Percentiles rank a stretch among this genome's conserved stretches.
These are phyloP conservation scores for Progne subis DNA, from an alignment of 2,113 vertebrate species.

Conservation along the genomic window DNA sequence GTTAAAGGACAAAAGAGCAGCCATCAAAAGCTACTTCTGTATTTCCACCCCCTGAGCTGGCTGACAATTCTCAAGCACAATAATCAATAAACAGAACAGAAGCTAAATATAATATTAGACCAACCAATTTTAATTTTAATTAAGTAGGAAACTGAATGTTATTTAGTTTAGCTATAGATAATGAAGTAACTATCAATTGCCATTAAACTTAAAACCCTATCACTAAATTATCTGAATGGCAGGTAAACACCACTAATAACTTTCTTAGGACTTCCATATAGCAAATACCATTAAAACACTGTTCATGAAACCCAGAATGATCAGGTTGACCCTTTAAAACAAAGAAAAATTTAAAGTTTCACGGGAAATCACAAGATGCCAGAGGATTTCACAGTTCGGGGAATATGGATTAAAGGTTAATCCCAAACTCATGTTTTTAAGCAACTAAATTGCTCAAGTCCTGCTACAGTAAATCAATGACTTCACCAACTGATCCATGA, in stretches of 20 bases:
- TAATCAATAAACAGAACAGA: not conserved
- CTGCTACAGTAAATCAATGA: not conserved
- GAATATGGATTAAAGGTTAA: not conserved
- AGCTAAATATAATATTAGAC: not conserved
- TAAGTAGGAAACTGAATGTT: not conserved
- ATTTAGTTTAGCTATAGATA: not conserved
- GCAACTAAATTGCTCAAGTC: not conserved
- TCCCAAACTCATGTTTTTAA: not conserved
- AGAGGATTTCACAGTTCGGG: not conserved
- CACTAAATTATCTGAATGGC: not conserved
- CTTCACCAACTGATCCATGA: fast-evolving
- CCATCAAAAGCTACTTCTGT: not conserved
- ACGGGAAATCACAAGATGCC: not conserved
- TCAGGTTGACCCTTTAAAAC: not conserved
- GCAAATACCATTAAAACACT: not conserved
- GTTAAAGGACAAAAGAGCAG: not conserved
- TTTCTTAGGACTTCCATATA: not conserved
- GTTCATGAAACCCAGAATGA: not conserved
- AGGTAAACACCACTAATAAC: not conserved
- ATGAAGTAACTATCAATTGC: not conserved
- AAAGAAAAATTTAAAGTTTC: not conserved
- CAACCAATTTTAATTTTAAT: not conserved
- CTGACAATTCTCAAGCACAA: not conserved
- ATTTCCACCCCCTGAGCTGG: not conserved
- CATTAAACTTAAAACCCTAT: not conserved